These are phyloP conservation scores for Bimastos eiseni DNA, from an alignment of 2,888 invertebrate species.

Conservation along the genomic window DNA sequence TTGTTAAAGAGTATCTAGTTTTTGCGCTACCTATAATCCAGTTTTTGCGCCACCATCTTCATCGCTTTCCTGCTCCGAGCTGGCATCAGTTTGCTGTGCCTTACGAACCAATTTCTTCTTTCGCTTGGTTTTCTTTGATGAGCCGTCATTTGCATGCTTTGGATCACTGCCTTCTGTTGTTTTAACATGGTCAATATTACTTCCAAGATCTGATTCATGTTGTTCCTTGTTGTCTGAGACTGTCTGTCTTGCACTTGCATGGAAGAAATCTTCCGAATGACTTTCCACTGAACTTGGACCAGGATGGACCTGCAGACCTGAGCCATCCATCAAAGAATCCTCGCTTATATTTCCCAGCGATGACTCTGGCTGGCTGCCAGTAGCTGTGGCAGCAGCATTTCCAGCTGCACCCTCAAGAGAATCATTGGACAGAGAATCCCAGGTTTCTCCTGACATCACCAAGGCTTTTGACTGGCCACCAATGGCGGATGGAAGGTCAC, in stretches of 20 bases:
- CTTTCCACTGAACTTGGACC: neutral
- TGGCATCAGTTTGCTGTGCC: neutral
- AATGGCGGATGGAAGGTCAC: neutral
- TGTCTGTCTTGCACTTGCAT: neutral
- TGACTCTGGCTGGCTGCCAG: neutral
- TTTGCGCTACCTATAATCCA: neutral
- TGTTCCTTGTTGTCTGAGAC: neutral
- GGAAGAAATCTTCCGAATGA: neutral
- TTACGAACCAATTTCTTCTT: neutral
- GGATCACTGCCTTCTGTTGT: neutral
- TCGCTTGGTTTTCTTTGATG: neutral
- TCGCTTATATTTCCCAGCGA: conserved; percentile 14
- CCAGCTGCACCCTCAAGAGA: neutral
- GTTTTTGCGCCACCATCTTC: neutral
- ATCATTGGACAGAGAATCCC: conserved; percentile 17
- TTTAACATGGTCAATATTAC: neutral
- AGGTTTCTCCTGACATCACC: neutral
- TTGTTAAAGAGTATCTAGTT: neutral
- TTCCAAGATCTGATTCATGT: neutral
- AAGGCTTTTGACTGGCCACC: neutral
- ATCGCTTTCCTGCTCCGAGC: neutral
- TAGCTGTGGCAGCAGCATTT: neutral
- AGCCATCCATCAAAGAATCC: neutral
- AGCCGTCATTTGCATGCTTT: neutral
- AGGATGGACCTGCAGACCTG: neutral